phyloP scores from a whole-genome alignment of 1,140 invertebrate species.

The Drosophila ambigua region DNA sequence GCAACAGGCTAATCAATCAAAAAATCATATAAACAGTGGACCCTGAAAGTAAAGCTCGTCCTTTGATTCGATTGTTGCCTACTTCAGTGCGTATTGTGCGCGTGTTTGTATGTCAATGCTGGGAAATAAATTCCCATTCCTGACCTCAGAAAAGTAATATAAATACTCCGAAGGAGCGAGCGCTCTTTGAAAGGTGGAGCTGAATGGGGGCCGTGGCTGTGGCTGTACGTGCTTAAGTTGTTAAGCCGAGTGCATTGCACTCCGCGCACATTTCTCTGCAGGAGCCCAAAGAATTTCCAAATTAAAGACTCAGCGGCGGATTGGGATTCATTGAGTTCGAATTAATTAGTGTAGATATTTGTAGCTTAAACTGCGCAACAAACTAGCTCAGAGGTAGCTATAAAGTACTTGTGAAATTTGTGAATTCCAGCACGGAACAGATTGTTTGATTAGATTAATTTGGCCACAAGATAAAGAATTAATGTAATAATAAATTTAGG shows the following conservation, averaged over 20 bases:
- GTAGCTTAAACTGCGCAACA: background rate
- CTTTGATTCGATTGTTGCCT: conserved; percentile 51
- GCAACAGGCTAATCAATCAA: conserved; percentile 41
- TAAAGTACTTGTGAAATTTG: too few relatives aligned
- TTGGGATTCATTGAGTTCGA: conserved; percentile 41
- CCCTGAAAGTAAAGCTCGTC: conserved; percentile 21
- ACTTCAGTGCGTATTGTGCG: conserved; percentile 56
- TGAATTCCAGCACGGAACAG: too few relatives aligned
- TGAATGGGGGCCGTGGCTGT: conserved; percentile 3
- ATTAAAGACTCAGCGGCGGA: conserved; percentile 56
- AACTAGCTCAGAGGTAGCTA: background rate
- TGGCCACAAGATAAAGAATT: too few relatives aligned
- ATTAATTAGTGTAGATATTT: conserved; percentile 49
- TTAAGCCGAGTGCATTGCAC: conserved; percentile 68
- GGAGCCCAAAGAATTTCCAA: conserved; percentile 54
- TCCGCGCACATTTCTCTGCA: conserved; percentile 49
- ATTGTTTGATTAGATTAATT: too few relatives aligned
- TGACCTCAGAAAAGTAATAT: conserved; percentile 16
- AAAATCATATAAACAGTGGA: background rate
- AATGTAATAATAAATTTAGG: too few relatives aligned
- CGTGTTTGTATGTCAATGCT: conserved; percentile 77
- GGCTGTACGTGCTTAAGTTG: conserved; percentile 73
- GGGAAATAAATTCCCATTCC: conserved; percentile 59
- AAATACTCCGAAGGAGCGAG: conserved; percentile 24
- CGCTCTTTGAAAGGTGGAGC: conserved; percentile 24